Evolutionary conservation across 2,888 invertebrate genomes (phyloP), one percentile per base, ranked within the genome.

Genomic region (Asteroscopus sphinx): DNA sequence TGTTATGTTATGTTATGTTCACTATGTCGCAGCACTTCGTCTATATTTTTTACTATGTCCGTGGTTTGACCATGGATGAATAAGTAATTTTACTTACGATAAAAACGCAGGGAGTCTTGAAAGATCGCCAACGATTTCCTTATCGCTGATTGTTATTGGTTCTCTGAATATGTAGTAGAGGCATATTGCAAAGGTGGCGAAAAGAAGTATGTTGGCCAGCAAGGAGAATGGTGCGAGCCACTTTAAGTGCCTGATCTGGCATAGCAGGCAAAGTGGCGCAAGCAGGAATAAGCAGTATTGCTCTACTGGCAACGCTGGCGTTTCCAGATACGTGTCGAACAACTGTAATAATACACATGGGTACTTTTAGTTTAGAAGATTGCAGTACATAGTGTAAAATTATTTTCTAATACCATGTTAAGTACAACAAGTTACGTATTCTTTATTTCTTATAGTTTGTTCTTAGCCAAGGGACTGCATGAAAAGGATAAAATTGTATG

Each of bases 191-290:
- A 99, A 96, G 0, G 98, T 97, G 1, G 95, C 83, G 0, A 97
- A 90, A 79, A 98, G 96, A 30, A 97, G 95, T 6, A 97, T 53
- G 82, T 99, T 99, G 15, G 99, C 99, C 37, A 97, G 83, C 56
- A 97, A 94, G 0, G 99, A 99, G 82, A 98, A 97, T 0, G 98
- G 98, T 1, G 99, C 98, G 54, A 99, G 89, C 84, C 96, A 96
- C 81, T 96, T 97, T 8, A 99, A 93, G 81, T 97, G 96, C 68
- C 97, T 95, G 73, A 98, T 96, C 66, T 94, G 94, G 8, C 85
- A 87, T 79, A 94, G 79, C 4, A 92, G 36, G 68, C 91, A 87
- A 51, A 94, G 81, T 0, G 94, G 94, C 15, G 89, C 68, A 1
- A 93, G 63, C 0, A 94, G 51, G 16, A 89, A 86, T 0, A 92